Evolutionary conservation across 2,113 vertebrate species (phyloP).

Genomic region (Phocoena sinus): DNA sequence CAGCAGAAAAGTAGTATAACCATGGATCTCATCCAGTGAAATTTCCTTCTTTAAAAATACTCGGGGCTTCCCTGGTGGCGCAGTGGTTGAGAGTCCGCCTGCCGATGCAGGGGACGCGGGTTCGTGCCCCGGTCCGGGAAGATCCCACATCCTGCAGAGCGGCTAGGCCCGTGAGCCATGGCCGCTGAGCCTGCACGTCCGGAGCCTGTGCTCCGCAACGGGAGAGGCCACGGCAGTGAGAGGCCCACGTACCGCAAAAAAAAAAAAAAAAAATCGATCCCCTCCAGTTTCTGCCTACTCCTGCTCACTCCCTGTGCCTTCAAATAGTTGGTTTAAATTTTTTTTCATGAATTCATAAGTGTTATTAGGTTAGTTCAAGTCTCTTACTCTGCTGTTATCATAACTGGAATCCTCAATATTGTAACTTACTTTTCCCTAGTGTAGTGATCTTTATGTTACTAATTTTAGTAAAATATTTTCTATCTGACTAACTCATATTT

Average conservation of each 20-base stretch:
- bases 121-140: too few relatives aligned
- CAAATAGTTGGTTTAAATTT: background rate
- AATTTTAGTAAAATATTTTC: slow-evolving; percentile 13
- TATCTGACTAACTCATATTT: slow-evolving; percentile 8
- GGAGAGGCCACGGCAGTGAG: too few relatives aligned
- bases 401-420: background rate
- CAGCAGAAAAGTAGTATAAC: background rate
- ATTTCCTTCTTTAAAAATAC: background rate
- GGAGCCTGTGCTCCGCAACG: too few relatives aligned
- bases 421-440: background rate
- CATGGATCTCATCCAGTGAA: background rate
- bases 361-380: background rate
- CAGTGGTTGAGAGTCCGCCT: too few relatives aligned
- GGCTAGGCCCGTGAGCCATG: too few relatives aligned
- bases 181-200: too few relatives aligned
- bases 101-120: too few relatives aligned
- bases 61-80: background rate
- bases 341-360: background rate
- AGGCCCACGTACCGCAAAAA: too few relatives aligned
- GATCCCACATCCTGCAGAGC: too few relatives aligned
- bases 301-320: background rate
- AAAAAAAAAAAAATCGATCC: background rate
- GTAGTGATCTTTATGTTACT: background rate
- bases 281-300: background rate
- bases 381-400: background rate